Evolutionary conservation across 2,888 invertebrate species (phyloP).

Genomic region (Drosophila lacicola): DNA sequence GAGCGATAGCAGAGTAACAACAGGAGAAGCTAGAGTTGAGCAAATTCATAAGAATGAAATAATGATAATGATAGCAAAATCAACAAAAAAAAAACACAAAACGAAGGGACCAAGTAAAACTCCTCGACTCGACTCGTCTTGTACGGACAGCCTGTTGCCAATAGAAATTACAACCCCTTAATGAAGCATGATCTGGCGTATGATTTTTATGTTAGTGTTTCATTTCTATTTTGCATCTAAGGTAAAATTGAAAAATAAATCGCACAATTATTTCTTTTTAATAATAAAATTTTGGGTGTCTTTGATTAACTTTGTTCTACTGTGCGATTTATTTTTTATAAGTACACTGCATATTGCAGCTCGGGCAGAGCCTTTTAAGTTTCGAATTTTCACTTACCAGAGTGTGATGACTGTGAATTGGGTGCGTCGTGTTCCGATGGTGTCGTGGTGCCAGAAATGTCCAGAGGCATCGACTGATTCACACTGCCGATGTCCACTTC

Average conservation of each 20-base stretch:
- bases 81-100: slow-evolving; percentile 34
- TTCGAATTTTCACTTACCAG: slow-evolving; percentile 77
- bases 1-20: slow-evolving; percentile 50
- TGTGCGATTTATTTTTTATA: slow-evolving; percentile 34
- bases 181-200: slow-evolving; percentile 51
- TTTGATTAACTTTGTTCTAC: not conserved
- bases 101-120: slow-evolving; percentile 27
- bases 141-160: slow-evolving; percentile 29
- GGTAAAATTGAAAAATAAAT: slow-evolving; percentile 26
- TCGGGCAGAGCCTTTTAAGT: not conserved
- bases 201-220: slow-evolving; percentile 46
- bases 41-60: slow-evolving; percentile 47
- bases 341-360: slow-evolving; percentile 2
- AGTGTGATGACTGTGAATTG: slow-evolving; percentile 85
- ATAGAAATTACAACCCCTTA: slow-evolving; percentile 29
- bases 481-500: slow-evolving; percentile 85
- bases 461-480: slow-evolving; percentile 85
- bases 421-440: slow-evolving; percentile 85
- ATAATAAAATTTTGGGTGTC: not conserved
- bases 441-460: slow-evolving; percentile 85
- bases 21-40: slow-evolving; percentile 32
- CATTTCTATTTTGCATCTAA: slow-evolving; percentile 1
- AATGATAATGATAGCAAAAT: slow-evolving; percentile 54
- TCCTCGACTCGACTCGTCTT: slow-evolving; percentile 12
- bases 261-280: slow-evolving; percentile 2